These are phyloP conservation scores for Athetis lepigone DNA, from an alignment of 2,888 invertebrate species.

Conservation along the genomic window DNA sequence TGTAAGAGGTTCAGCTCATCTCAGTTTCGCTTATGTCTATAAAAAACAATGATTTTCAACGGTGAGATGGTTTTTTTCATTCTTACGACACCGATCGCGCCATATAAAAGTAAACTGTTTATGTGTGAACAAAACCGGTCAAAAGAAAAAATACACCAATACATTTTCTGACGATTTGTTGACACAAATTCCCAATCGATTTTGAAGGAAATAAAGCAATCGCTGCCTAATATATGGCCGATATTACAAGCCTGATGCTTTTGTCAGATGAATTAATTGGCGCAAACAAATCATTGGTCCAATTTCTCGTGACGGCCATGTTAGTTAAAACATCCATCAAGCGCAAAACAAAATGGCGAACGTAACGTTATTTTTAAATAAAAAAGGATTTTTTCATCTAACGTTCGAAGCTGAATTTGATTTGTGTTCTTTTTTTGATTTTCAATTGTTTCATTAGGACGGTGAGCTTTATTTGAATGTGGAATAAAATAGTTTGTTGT, in stretches of 20 bases:
- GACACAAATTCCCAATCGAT: conserved; percentile 2
- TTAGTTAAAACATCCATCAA: conserved; percentile 50
- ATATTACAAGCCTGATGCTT: conserved; percentile 36
- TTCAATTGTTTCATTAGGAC: conserved; percentile 16
- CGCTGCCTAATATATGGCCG: conserved; percentile 33
- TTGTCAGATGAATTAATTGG: conserved; percentile 50
- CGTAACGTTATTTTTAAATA: conserved; percentile 28
- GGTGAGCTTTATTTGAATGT: conserved; percentile 1
- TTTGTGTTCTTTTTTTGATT: background rate
- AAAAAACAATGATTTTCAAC: too few relatives aligned
- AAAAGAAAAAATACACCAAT: too few relatives aligned
- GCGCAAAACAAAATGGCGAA: conserved; percentile 31
- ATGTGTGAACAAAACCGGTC: too few relatives aligned
- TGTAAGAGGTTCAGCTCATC: too few relatives aligned
- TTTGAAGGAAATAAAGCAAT: conserved; percentile 15
- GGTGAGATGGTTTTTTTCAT: too few relatives aligned
- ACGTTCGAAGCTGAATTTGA: conserved; percentile 5
- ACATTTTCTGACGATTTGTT: background rate
- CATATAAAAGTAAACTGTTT: too few relatives aligned
- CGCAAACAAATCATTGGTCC: conserved; percentile 45
- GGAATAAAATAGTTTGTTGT: too few relatives aligned
- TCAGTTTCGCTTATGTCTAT: too few relatives aligned
- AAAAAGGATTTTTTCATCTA: conserved; percentile 25
- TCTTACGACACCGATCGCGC: too few relatives aligned
- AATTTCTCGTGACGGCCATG: conserved; percentile 26